Percentiles rank a stretch among this genome's conserved stretches.
Evolutionary conservation across 2,888 invertebrate species (phyloP).

Genomic region (Chalcis sispes): DNA sequence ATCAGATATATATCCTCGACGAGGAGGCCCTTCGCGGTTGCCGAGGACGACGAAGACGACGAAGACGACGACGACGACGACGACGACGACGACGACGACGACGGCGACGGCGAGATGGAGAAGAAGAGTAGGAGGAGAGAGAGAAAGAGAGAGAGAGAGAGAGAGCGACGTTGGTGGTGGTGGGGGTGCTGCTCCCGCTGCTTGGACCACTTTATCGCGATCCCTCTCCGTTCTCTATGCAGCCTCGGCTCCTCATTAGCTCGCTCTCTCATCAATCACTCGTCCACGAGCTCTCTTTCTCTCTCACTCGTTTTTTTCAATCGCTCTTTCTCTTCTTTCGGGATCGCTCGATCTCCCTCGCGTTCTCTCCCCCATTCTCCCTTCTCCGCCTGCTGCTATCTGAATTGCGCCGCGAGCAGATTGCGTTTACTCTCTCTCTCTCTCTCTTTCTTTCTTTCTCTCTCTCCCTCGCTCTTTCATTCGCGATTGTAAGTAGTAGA

Average conservation of each 20-base stretch:
- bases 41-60: not conserved
- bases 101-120: not conserved
- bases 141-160: constrained; percentile 42
- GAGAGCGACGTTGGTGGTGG: constrained; percentile 60
- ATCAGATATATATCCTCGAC: constrained; percentile 53
- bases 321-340: constrained; percentile 47
- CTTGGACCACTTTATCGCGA: constrained; percentile 75
- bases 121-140: constrained; percentile 25
- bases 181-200: constrained; percentile 62
- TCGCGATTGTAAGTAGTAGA: not conserved
- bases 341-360: constrained; percentile 30
- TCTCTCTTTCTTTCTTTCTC: not conserved
- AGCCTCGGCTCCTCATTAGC: constrained; percentile 76
- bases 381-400: constrained; percentile 13
- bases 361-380: constrained; percentile 43
- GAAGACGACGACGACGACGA: no score
- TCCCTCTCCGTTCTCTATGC: constrained; percentile 70
- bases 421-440: constrained; percentile 40
- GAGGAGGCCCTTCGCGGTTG: constrained; percentile 43
- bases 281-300: constrained; percentile 69
- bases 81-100: not conserved
- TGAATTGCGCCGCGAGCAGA: constrained; percentile 29
- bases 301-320: constrained; percentile 49
- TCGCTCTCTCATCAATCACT: constrained; percentile 75
- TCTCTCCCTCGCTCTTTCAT: not conserved